These are phyloP conservation scores for Drosophila ohnishii DNA, from an alignment of 1,140 invertebrate genomes.

Conservation along the genomic window DNA sequence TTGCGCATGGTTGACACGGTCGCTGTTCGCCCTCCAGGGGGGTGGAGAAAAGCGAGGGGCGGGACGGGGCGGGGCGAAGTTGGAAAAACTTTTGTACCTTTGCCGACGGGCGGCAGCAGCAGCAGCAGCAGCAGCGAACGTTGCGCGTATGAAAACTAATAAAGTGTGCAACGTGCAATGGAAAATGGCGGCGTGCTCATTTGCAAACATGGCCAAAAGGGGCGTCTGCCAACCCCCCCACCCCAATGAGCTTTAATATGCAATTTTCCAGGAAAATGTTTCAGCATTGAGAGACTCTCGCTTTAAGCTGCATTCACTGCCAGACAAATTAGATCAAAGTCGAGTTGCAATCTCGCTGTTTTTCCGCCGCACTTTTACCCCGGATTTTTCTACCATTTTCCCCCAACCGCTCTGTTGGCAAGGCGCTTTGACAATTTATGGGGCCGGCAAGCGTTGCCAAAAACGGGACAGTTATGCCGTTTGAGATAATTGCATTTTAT, in stretches of 20 bases:
- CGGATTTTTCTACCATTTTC: background rate
- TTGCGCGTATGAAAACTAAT: conserved; percentile 78
- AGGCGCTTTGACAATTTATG: conserved; percentile 68
- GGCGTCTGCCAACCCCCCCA: conserved; percentile 5
- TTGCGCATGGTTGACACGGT: conserved; percentile 66
- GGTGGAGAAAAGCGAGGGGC: conserved; percentile 9
- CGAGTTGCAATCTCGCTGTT: conserved; percentile 31
- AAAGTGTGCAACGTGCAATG: conserved; percentile 76
- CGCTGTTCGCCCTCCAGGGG: background rate
- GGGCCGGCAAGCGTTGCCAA: conserved; percentile 72
- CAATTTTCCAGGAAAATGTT: conserved; percentile 11
- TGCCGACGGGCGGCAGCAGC: conserved; percentile 30
- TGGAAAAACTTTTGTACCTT: conserved; percentile 60
- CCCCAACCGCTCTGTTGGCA: conserved; percentile 29
- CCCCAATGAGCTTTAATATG: conserved; percentile 28
- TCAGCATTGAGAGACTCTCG: conserved; percentile 1
- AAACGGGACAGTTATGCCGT: conserved; percentile 75
- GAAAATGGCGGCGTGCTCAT: conserved; percentile 67
- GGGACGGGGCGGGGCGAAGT: background rate
- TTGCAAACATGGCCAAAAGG: conserved; percentile 68
- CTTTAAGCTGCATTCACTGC: conserved; percentile 61
- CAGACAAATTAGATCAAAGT: conserved; percentile 75
- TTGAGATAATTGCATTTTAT: conserved; percentile 80
- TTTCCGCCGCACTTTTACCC: conserved; percentile 1
- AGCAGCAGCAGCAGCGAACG: conserved; percentile 15